A percentile compares a stretch with the other conserved stretches of the same genome.
phyloP scores from a whole-genome alignment of 2,113 vertebrate species.

The Aix galericulata region DNA sequence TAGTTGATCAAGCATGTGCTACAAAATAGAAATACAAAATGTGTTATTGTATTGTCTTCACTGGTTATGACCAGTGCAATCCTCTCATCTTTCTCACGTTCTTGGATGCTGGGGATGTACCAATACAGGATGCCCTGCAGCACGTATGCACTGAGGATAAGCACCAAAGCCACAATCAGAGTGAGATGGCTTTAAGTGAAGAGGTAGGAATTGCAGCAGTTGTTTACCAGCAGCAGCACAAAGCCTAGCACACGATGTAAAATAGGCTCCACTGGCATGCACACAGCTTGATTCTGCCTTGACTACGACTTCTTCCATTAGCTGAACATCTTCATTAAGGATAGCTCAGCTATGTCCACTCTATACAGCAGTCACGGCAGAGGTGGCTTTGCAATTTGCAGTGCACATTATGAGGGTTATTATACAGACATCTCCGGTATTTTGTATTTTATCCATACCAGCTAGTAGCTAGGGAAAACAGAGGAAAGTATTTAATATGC shows the following conservation, averaged over 20 bases:
- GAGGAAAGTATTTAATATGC: neutral
- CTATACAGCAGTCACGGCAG: neutral
- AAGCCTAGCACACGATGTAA: neutral
- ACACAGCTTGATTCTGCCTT: neutral
- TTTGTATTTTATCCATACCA: neutral
- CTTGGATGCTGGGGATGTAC: neutral
- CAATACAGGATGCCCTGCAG: neutral
- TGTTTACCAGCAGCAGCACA: neutral
- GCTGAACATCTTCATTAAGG: neutral
- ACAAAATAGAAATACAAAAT: neutral
- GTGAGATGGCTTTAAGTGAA: neutral
- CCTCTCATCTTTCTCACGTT: neutral
- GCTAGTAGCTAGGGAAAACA: conserved; percentile 2
- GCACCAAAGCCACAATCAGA: neutral
- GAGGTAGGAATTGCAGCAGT: neutral
- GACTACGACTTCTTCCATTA: neutral
- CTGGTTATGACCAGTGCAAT: neutral
- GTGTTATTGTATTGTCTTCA: neutral
- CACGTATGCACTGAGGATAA: neutral
- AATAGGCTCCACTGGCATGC: neutral
- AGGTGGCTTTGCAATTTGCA: neutral
- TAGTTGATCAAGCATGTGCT: neutral
- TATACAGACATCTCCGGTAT: neutral
- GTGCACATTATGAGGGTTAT: neutral
- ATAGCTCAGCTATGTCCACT: neutral